Base-by-base conservation (phyloP, 1,140 invertebrate species). In the Eueides isabella region DNA sequence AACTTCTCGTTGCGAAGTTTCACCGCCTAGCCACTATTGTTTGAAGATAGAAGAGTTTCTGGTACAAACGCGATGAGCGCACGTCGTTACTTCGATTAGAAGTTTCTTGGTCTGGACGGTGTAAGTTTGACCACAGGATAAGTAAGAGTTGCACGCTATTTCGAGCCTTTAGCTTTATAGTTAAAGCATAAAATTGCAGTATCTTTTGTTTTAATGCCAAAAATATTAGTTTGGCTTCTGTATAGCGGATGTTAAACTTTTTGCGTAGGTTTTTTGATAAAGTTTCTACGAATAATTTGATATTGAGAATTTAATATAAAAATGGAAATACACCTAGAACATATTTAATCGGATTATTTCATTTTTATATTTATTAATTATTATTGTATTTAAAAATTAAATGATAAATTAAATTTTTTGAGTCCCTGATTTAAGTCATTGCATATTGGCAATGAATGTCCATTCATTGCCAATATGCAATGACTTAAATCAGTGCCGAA, bases 41-140 rank as follows among this genome's bases (percentile, higher is more conserved):
- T 75, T 71, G 68, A 71, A 71, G 73, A 71, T 66, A 75, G 68
- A 75, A 71, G 73, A 71, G 67, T 75, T 75, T 66, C 68, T 71
- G 68, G 48, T 67, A 71, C 73, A 71, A 75, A 67, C 61, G 66
- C 63, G 73, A 62, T 75, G 73, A 71, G 68, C 41, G 73, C 78
- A 76, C 78, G 78, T 85, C 77, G 79, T 79, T 82, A 85, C 85
- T 88, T 87, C 83, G 80, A 87, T 87, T 87, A 85, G 77, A 87
- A 87, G 71, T 89, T 84, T 61, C 67, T 69, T 76, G 74, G 75
- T 75, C 73, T 80, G 67, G 67, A 66, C 67, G 67, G 44, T 66
- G 68, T 69, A 77, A 81, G 77, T 81, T 77, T 77, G 80, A 77
- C 78, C 75, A 67, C 44, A 55, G 48, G 48, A 48, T 63, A 30